These are phyloP conservation scores for Acanthisitta chloris DNA, from an alignment of 2,113 vertebrate species.

Conservation along the genomic window DNA sequence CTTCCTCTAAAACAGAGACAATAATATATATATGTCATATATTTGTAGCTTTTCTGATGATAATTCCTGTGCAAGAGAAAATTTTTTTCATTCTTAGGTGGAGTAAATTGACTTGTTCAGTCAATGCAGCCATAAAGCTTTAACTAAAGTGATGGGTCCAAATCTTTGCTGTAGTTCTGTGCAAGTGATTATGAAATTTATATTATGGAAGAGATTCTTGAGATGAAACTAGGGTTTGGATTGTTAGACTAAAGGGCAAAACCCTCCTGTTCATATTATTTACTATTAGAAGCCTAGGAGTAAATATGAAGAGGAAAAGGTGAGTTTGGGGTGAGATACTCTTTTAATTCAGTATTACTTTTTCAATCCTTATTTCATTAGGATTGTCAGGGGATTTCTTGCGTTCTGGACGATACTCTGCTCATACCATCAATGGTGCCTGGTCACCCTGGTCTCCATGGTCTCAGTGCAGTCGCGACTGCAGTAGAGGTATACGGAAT, in stretches of 20 bases:
- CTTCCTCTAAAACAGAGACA: neutral
- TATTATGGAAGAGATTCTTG: neutral
- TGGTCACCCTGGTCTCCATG: slow-evolving; percentile 93
- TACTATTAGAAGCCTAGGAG: neutral
- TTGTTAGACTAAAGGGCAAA: neutral
- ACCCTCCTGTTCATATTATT: neutral
- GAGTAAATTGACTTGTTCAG: neutral
- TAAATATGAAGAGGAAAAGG: neutral
- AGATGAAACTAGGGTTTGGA: neutral
- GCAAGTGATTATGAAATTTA: neutral
- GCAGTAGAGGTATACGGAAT: slow-evolving; percentile 89
- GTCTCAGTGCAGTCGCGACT: slow-evolving; percentile 96
- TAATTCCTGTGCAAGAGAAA: neutral
- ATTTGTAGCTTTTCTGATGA: neutral
- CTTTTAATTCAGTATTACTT: neutral
- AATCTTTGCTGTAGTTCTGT: neutral
- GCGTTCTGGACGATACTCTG: slow-evolving; percentile 84
- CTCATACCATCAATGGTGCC: slow-evolving; percentile 87
- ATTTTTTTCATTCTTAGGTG: neutral
- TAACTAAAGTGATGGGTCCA: neutral
- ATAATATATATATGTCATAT: neutral
- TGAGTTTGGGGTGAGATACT: neutral
- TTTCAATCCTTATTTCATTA: neutral
- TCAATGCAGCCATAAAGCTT: neutral
- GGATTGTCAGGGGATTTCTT: slow-evolving; percentile 84